These are phyloP conservation scores for Chelonoidis abingdonii DNA, from an alignment of 2,113 vertebrate genomes.

Conservation along the genomic window DNA sequence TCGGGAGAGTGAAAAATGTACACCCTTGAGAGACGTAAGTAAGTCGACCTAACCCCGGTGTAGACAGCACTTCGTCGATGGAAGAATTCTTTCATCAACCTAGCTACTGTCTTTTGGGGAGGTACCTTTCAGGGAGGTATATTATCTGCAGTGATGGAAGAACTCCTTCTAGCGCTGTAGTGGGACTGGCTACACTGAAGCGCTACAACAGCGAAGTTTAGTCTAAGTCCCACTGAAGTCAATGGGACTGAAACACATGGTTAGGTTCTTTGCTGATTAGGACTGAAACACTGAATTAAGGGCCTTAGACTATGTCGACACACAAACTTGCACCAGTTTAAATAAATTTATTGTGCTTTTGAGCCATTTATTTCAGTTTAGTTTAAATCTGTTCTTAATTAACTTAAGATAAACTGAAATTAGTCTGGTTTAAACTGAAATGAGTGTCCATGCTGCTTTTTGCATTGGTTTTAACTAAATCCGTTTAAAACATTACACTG, in stretches of 20 bases:
- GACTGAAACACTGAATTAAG: neutral
- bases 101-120: no score
- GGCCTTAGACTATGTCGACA: neutral
- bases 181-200: neutral
- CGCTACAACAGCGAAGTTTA: neutral
- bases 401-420: neutral
- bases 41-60: neutral
- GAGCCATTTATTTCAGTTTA: neutral
- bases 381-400: neutral
- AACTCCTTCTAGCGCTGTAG: neutral
- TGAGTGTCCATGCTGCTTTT: rapidly evolving
- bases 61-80: neutral
- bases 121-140: no score
- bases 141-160: neutral
- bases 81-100: neutral
- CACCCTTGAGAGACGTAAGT: neutral
- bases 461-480: rapidly evolving
- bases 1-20: neutral
- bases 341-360: neutral
- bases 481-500: rapidly evolving
- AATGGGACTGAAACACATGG: rapidly evolving
- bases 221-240: neutral
- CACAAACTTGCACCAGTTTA: neutral
- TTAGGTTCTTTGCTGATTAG: neutral
- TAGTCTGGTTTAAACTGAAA: rapidly evolving